Percentiles rank a stretch among this genome's conserved stretches.
phyloP scores from a whole-genome alignment of 2,113 vertebrate species.

The Melanocharis versteri region DNA sequence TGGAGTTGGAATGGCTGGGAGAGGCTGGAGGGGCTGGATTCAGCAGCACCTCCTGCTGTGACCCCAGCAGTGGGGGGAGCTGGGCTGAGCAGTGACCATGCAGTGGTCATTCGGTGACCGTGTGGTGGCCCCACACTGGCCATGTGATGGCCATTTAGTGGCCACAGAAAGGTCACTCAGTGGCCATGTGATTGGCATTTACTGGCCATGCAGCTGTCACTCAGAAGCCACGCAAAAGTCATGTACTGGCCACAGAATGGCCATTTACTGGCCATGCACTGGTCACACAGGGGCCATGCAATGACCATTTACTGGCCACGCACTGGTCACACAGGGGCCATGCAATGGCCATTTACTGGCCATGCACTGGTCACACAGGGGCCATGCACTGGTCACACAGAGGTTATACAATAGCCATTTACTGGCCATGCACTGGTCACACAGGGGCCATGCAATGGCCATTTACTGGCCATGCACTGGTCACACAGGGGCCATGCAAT shows the following conservation, averaged over 20 bases:
- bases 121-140: neutral
- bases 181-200: no score
- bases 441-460: rapidly evolving
- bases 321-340: rapidly evolving
- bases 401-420: rapidly evolving
- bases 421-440: neutral
- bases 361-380: neutral
- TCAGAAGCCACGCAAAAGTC: rapidly evolving
- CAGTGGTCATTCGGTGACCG: neutral
- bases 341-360: no score
- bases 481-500: rapidly evolving
- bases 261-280: neutral
- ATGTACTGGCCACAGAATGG: neutral
- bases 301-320: neutral
- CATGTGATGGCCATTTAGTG: neutral
- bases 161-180: neutral
- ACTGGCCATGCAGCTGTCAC: neutral
- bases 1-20: neutral
- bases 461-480: neutral
- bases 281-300: rapidly evolving
- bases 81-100: neutral
- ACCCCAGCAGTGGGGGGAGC: rapidly evolving
- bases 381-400: rapidly evolving
- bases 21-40: no score
- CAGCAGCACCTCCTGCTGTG: neutral